phyloP scores from a whole-genome alignment of 2,113 vertebrate genomes.

The Meleagris gallopavo region DNA sequence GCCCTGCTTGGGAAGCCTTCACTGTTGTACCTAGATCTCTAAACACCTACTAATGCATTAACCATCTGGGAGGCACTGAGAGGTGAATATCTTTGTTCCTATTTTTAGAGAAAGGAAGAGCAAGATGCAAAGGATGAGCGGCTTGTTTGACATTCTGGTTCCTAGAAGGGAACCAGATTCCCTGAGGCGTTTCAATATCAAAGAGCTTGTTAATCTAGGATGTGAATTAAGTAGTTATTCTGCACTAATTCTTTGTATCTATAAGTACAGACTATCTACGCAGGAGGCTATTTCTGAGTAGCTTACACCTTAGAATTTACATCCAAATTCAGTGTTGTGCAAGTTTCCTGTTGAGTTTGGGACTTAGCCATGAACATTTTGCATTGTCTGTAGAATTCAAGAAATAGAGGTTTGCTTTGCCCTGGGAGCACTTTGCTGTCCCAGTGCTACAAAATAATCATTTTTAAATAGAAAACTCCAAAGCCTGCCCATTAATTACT shows the following conservation, averaged over 20 bases:
- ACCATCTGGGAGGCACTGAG: neutral
- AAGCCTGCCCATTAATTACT: neutral
- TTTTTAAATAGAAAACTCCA: neutral
- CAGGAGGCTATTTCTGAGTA: neutral
- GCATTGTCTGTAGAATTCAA: neutral
- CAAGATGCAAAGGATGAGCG: neutral
- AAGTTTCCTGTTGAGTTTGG: neutral
- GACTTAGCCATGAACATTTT: neutral
- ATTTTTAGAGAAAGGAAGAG: neutral
- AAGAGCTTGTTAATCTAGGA: neutral
- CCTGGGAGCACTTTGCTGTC: neutral
- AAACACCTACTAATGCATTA: neutral
- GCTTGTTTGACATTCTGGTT: neutral
- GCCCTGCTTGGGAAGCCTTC: neutral
- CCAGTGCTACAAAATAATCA: neutral
- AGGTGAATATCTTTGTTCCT: neutral
- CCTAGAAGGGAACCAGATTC: neutral
- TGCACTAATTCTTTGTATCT: neutral
- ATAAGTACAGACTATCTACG: neutral
- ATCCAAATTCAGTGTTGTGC: rapidly evolving
- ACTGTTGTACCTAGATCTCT: neutral
- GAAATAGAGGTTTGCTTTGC: neutral
- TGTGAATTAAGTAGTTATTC: neutral
- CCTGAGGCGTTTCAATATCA: neutral
- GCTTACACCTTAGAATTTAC: neutral